Conservation (phyloP, 2,797 vertebrate genomes). For the Dermochelys coriacea region DNA sequence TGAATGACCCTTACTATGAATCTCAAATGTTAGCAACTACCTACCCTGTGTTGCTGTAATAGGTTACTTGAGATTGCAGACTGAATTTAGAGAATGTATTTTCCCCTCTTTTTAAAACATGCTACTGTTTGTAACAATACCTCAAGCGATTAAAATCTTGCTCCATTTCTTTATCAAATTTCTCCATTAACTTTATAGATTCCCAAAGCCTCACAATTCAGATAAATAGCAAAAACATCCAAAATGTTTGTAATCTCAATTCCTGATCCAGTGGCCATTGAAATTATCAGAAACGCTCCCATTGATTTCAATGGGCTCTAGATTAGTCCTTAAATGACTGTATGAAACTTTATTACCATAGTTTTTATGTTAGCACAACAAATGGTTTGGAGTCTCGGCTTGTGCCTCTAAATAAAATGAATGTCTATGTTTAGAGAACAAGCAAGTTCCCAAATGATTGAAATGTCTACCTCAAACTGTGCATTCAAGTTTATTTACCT, state of each 20-base stretch:
- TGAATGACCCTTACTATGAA: not conserved
- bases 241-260: not conserved
- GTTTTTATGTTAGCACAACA: not conserved
- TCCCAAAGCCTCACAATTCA: not conserved
- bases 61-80: not conserved
- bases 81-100: not conserved
- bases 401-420: not conserved
- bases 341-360: not conserved
- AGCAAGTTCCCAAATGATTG: not conserved
- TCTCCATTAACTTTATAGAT: not conserved
- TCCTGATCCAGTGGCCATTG: not conserved
- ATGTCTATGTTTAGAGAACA: not conserved
- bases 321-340: not conserved
- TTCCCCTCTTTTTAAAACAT: not conserved
- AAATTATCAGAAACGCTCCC: not conserved
- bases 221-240: not conserved
- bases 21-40: not conserved
- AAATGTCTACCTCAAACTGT: not conserved
- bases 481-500: accelerated
- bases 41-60: not conserved
- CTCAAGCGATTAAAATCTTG: not conserved
- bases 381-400: not conserved
- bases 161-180: not conserved
- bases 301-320: not conserved
- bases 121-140: not conserved